Base-by-base conservation (phyloP, 2,797 vertebrate species). In the Chanos chanos region DNA sequence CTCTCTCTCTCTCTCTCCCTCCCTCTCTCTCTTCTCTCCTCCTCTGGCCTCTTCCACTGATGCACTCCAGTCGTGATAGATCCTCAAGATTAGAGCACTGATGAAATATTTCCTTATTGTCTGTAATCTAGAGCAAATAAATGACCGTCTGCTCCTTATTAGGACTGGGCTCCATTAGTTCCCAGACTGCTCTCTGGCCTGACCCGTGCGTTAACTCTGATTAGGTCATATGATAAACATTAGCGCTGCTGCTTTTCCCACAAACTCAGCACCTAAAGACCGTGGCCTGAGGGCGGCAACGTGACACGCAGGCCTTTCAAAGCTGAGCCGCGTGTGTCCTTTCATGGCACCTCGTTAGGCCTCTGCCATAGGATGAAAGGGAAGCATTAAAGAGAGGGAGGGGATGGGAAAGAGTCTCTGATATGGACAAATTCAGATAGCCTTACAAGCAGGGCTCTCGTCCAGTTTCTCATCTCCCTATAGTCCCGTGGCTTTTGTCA, bases 191-290 rank as follows among this genome's bases (percentile, higher is more conserved):
- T 86, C 80, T 73, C 79, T 53, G 73, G 85, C 86, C 85, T 89
- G 93, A 90, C 87, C 83, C 80, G 71, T 73, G 84, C 77, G 85
- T 89, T 90, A 89, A 84, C 83, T 89, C 86, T 89, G 87, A 86
- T 92, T 89, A 85, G 87, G 85, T 94, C 92, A 94, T 92, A 91
- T 92, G 92, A 94, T 90, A 94, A 93, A 90, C 87, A 91, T 90
- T 91, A 91, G 78, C 78, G 76, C 19, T 77, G 81, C 84, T 72
- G 81, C 76, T 89, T 91, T 92, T 93, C 88, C 87, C 92, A 94
- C 85, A 91, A 87, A 92, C 77, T 84, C 82, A 85, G 84, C 82
- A 92, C 87, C 85, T 90, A 57, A 69, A 85, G 75, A 82, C 76
- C 74, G 81, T 79, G 82, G 88, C 87, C 87, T 72, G 69, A 75